Evolutionary conservation across 2,888 invertebrate species (phyloP).

Genomic region (Tetragonisca angustula): DNA sequence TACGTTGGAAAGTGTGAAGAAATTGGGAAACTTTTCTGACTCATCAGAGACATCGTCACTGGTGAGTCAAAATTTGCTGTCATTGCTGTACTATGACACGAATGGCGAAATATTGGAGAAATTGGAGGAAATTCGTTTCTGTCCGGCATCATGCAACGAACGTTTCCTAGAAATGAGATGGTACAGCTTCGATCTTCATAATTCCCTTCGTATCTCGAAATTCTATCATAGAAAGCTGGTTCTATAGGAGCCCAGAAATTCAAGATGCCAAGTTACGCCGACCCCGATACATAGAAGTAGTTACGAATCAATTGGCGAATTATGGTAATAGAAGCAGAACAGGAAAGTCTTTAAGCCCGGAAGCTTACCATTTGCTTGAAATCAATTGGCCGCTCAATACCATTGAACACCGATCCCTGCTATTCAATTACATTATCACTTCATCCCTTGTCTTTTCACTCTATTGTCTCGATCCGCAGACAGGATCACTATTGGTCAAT

Average conservation of each 20-base stretch:
- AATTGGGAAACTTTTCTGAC: background rate
- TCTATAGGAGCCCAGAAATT: too few species aligned
- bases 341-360: background rate
- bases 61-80: too few species aligned
- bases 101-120: too few species aligned
- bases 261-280: background rate
- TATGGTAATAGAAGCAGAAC: background rate
- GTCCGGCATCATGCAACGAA: too few species aligned
- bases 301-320: background rate
- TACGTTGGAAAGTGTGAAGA: background rate
- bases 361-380: background rate
- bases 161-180: too few species aligned
- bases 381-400: constrained; percentile 6
- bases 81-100: too few species aligned
- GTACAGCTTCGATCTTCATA: background rate
- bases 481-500: too few species aligned
- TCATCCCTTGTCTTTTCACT: background rate
- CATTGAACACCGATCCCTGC: background rate
- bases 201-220: background rate
- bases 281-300: background rate
- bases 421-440: background rate
- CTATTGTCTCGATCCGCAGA: background rate
- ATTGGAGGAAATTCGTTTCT: too few species aligned
- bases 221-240: background rate
- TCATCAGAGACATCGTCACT: too few species aligned